phyloP scores from a whole-genome alignment of 2,888 invertebrate genomes.

The Arctia plantaginis region DNA sequence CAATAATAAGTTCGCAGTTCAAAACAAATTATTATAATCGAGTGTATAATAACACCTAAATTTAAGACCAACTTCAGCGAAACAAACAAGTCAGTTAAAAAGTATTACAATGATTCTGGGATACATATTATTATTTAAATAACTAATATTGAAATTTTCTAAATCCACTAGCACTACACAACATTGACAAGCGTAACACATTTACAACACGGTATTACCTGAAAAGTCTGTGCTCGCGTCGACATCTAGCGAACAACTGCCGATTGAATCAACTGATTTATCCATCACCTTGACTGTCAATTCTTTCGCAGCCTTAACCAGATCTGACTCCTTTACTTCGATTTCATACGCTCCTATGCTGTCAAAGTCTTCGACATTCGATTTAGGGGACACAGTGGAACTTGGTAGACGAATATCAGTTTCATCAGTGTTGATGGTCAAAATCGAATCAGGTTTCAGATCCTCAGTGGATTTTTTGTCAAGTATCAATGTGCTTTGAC shows the following conservation, averaged over 20 bases:
- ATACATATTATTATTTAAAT: background rate
- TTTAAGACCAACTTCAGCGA: background rate
- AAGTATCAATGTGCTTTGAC: constrained; percentile 81
- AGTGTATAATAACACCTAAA: too few species aligned
- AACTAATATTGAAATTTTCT: constrained; percentile 24
- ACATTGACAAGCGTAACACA: constrained; percentile 54
- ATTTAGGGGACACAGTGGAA: constrained; percentile 80
- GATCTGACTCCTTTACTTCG: constrained; percentile 79
- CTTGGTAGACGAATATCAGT: constrained; percentile 81
- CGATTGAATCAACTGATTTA: constrained; percentile 93
- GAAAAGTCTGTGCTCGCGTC: constrained; percentile 91
- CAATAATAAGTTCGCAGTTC: too few species aligned
- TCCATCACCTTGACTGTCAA: constrained; percentile 88
- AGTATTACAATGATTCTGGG: background rate
- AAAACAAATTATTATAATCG: too few species aligned
- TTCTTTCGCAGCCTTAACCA: constrained; percentile 73
- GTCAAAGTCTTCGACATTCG: constrained; percentile 73
- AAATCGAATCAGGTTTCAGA: constrained; percentile 71
- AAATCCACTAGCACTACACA: constrained; percentile 51
- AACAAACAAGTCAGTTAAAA: background rate
- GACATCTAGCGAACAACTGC: constrained; percentile 94
- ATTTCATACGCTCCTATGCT: constrained; percentile 82
- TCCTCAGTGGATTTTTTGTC: constrained; percentile 71
- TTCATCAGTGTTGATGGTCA: constrained; percentile 80
- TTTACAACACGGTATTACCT: constrained; percentile 85